phyloP scores from a whole-genome alignment of 2,888 invertebrate genomes.

The Melangyna quadrimaculata region DNA sequence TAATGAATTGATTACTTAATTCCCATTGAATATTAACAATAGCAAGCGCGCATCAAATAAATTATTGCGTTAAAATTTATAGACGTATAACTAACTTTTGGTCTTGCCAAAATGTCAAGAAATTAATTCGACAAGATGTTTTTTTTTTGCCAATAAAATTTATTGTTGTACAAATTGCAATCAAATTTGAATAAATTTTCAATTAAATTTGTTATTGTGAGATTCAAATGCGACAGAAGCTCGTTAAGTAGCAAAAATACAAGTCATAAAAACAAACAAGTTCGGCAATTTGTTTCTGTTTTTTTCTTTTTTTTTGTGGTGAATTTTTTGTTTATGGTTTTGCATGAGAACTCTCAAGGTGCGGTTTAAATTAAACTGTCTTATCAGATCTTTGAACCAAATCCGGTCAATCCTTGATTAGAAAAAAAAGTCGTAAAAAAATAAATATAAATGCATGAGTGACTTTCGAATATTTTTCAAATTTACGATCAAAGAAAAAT shows the following conservation, averaged over 20 bases:
- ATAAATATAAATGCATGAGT: constrained; percentile 23
- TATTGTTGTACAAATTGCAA: constrained; percentile 28
- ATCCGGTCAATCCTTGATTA: constrained; percentile 23
- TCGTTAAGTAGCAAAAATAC: neutral
- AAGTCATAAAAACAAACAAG: constrained; percentile 36
- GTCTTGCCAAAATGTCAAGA: constrained; percentile 35
- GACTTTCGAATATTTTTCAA: constrained; percentile 25
- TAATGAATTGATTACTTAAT: constrained; percentile 59
- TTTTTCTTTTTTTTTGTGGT: neutral
- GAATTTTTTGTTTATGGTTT: no score
- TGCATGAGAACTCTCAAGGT: constrained; percentile 8
- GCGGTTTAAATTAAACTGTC: constrained; percentile 9
- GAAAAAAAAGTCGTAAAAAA: neutral
- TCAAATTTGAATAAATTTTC: constrained; percentile 51
- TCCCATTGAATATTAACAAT: neutral
- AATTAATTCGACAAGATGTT: constrained; percentile 37
- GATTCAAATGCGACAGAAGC: constrained; percentile 45
- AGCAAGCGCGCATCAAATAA: neutral
- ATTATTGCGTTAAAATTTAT: constrained; percentile 11
- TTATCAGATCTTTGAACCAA: constrained; percentile 31
- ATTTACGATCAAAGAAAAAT: constrained; percentile 32
- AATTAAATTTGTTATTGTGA: constrained; percentile 8
- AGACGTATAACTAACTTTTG: neutral
- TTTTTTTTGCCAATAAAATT: constrained; percentile 8
- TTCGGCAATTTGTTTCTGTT: neutral